Base-by-base conservation (phyloP, 1,140 invertebrate genomes). In the Caenorhabditis briggsae region DNA sequence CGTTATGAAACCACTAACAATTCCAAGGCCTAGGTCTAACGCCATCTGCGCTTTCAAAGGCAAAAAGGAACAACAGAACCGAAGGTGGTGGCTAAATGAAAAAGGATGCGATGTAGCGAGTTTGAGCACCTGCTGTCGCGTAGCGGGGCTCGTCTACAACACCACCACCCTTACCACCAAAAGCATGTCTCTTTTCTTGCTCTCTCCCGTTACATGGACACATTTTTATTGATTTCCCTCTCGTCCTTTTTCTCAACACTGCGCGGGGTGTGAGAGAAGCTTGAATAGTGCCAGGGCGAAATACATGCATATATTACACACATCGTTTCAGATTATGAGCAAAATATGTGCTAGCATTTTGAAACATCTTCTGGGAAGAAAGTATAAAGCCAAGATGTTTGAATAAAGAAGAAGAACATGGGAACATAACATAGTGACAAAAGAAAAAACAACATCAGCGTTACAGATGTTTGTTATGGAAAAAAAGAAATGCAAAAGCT, bases 311-410 rank as follows among this genome's bases (percentile, higher is more conserved):
- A 78, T 78, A 50, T 78, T 78, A 78, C 70, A 33, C 33, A 78
- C 70, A 78, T 78, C n/a, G n/a, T 78, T 78, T 78, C 70, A 78
- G 70, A 78, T 78, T 78, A 78, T 78, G 70, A 78, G 70, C 48
- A 53, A 78, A 78, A 50, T 70, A 23, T 65, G 43, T 78, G 46
- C 33, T n/a, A 46, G 70, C 43, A 78, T 20, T 78, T 78, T 78
- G 70, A 78, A 78, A 78, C 70, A 78, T 74, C 8, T 74, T 48
- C 65, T 12, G 16, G 41, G 65, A 74, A 7, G 14, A 74, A 33
- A 33, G 33, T 33, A 33, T 33, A 33, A 33, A 33, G 33, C 33
- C 33, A 33, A 33, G 33, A 33, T 33, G 12, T 50, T 50, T 14
- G 18, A 11, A 12, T 53, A 5, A 7, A 43, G 64, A 14, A 46